Evolutionary conservation across 2,797 vertebrate species (phyloP).

Genomic region (Adrianichthys oophorus): DNA sequence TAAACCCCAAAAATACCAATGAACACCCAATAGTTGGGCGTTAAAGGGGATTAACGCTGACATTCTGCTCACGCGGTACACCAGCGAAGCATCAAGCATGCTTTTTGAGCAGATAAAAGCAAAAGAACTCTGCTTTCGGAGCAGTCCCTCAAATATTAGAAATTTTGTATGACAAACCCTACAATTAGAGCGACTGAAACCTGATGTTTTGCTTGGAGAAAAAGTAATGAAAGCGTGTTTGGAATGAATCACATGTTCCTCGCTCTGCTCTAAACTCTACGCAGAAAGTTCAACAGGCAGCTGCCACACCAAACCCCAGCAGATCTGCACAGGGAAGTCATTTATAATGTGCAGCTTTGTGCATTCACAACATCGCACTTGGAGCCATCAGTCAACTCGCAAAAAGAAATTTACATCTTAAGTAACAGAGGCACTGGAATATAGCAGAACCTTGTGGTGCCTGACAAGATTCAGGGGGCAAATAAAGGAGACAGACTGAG

Average conservation of each 20-base stretch:
- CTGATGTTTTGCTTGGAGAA: conserved; percentile 3
- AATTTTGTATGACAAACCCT: not conserved
- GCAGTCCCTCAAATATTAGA: conserved; percentile 2
- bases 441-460: conserved; percentile 55
- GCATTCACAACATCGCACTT: conserved; percentile 27
- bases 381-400: conserved; percentile 44
- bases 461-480: conserved; percentile 68
- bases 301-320: conserved; percentile 20
- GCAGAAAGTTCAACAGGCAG: conserved; percentile 14
- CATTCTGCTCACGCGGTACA: conserved; percentile 14
- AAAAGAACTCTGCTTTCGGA: not conserved
- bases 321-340: conserved; percentile 4
- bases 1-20: conserved; percentile 13
- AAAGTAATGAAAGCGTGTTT: not conserved
- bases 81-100: conserved; percentile 10
- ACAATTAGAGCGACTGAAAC: not conserved
- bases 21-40: conserved; percentile 25
- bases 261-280: conserved; percentile 13
- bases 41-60: conserved; percentile 10
- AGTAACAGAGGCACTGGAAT: conserved; percentile 57
- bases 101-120: not conserved
- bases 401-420: conserved; percentile 60
- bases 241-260: not conserved
- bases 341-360: conserved; percentile 36
- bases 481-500: conserved; percentile 72